Base-by-base conservation (phyloP, 1,140 invertebrate species). In the Aradophagus sp. region DNA sequence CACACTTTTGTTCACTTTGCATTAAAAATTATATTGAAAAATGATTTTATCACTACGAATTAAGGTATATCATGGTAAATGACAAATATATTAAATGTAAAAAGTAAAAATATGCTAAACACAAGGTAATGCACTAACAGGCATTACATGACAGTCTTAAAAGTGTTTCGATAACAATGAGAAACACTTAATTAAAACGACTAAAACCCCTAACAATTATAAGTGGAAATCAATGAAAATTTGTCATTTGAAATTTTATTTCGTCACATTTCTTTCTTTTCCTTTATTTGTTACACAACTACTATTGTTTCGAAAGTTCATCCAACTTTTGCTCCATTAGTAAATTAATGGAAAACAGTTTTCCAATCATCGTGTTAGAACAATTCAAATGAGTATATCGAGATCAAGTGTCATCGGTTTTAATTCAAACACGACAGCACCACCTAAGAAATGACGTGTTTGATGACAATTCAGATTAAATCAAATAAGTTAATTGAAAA, bases 101-200 rank as follows among this genome's bases (percentile, higher is more conserved):
- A 19, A 8, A 20, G 35, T 5, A 20, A 20, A 39, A 59, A 47
- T 48, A 58, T 17, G 12, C 56, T 66, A 73, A 59, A 61, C 63
- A 68, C 45, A 41, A 63, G 19, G 52, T 52, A 59, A 67, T 63
- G 63, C 70, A 20, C 53, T 38, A 39, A 55, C 58, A 59, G 55
- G 59, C 63, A 68, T 68, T 23, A 56, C 70, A 38, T 39, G 36
- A 52, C 70, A 73, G 70, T 73, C 71, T 73, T 73, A 35, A 59
- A 65, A 55, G 35, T 65, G 56, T 59, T 55, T 8, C 59, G 2
- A 12, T 6, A 19, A 56, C 31, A n/a, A 5, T 45, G 34, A 48
- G 16, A 52, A 16, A 50, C 42, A 72, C 56, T 66, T 48, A 38
- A 56, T 6, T 14, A 66, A 26, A 27, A 63, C 41, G 47, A 59